Evolutionary conservation across 2,888 invertebrate species (phyloP).

Genomic region (Erebia palarica): DNA sequence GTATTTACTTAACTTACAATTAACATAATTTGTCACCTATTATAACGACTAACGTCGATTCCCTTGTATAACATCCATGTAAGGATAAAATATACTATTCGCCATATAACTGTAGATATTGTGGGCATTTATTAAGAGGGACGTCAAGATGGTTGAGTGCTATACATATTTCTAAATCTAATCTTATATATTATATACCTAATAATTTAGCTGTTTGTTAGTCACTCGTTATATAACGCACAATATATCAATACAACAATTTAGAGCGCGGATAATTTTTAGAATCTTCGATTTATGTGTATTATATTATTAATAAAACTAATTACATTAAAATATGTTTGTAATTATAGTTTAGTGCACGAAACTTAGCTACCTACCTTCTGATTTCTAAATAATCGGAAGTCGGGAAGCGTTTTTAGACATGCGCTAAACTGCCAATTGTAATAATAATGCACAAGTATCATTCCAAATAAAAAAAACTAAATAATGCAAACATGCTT

Average conservation of each 20-base stretch:
- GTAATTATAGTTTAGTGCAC: too few relatives aligned
- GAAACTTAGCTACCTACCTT: too few relatives aligned
- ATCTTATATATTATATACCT: not conserved
- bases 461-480: too few relatives aligned
- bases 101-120: not conserved
- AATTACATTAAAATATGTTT: not conserved
- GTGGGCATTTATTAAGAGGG: not conserved
- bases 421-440: too few relatives aligned
- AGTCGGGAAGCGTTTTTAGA: too few relatives aligned
- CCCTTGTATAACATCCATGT: slow-evolving; percentile 15
- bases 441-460: too few relatives aligned
- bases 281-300: not conserved
- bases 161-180: not conserved
- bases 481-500: too few relatives aligned
- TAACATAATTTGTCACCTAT: slow-evolving; percentile 13
- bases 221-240: not conserved
- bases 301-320: too few relatives aligned
- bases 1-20: slow-evolving; percentile 9
- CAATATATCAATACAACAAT: not conserved
- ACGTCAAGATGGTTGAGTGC: not conserved
- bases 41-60: not conserved
- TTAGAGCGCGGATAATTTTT: not conserved
- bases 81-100: slow-evolving; percentile 10
- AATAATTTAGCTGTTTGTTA: not conserved
- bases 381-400: too few relatives aligned